These are phyloP conservation scores for Agrotis puta DNA, from an alignment of 2,888 invertebrate genomes.

Conservation along the genomic window DNA sequence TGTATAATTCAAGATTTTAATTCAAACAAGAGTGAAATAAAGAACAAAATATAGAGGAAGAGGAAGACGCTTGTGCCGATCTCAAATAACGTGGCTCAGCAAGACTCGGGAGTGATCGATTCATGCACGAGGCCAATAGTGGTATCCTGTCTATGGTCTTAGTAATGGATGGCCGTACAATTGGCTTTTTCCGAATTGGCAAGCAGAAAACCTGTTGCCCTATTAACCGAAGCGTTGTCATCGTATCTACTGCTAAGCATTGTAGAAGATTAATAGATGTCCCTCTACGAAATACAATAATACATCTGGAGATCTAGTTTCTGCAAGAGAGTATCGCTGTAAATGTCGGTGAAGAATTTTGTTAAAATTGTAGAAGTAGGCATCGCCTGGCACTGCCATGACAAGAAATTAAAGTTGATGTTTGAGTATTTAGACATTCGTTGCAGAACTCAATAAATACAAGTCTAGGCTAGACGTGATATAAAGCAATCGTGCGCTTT, in stretches of 20 bases:
- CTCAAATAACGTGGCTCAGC: not conserved
- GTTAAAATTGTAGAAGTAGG: constrained; percentile 2
- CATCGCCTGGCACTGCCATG: constrained; percentile 22
- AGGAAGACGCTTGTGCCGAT: not conserved
- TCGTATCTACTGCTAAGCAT: too few relatives aligned
- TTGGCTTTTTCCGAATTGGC: too few relatives aligned
- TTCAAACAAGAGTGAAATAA: not conserved
- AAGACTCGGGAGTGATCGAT: not conserved
- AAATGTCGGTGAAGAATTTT: not conserved
- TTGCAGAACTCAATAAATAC: constrained; percentile 33
- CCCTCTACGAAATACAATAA: not conserved
- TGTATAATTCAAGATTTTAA: not conserved
- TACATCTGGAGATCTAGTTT: constrained; percentile 1
- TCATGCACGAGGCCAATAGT: too few relatives aligned
- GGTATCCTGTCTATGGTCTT: too few relatives aligned
- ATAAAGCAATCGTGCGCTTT: constrained; percentile 44
- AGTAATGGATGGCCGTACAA: too few relatives aligned
- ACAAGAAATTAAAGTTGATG: constrained; percentile 28
- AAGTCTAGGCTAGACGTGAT: constrained; percentile 39
- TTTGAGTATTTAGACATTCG: constrained; percentile 14
- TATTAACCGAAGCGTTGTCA: too few relatives aligned
- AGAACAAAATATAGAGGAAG: not conserved
- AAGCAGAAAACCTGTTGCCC: too few relatives aligned
- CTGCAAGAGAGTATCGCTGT: not conserved
- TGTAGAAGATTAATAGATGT: too few relatives aligned